Base-by-base conservation (phyloP, 2,113 vertebrate genomes). In the Sinocyclocheilus grahami region DNA sequence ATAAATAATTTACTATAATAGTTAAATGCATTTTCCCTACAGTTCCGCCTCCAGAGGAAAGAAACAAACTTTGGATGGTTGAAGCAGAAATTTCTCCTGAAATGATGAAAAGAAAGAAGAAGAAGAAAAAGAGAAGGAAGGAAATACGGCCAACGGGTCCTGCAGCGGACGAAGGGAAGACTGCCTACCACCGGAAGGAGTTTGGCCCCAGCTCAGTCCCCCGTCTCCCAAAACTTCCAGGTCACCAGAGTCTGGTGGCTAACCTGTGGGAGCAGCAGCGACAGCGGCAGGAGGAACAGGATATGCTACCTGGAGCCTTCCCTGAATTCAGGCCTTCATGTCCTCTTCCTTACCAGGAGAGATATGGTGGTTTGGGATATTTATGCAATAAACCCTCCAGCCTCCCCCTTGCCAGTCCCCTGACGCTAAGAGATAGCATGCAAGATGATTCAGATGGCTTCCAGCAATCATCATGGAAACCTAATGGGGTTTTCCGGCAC, bases 61-160 rank as follows among this genome's bases (percentile, higher is more conserved):
- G 96, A 81, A 95, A 96, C 89, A 95, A 92, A 78, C 91, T 97
- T 67, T 99, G 97, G 97, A 91, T 97, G 93, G 96, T 97, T 74
- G 97, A 98, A 86, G 96, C 96, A 0, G 97, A 97, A 48, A 95
- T 97, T 85, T 96, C 97, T 3, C 96, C 97, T 0, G 96, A 97
- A 91, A 94, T 97, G 91, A 95, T 96, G 88, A 96, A 98, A 90
- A 95, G 96, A 86, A 97, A 95, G 91, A 98, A 96, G 93, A 98
- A 96, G 90, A 93, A 96, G 89, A 97, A 95, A 92, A 97, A 95
- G 94, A 96, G 94, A 86, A 97, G 95, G 92, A 97, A 97, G 92
- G 96, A 97, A 46, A 58, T 92, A 90, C 93, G 65, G 48, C 93
- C 93, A 0, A 85, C 93, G 78, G 0, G 87, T 8, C 30, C 55